phyloP scores from a whole-genome alignment of 2,888 invertebrate species.

The Chloroclystis v-ata region DNA sequence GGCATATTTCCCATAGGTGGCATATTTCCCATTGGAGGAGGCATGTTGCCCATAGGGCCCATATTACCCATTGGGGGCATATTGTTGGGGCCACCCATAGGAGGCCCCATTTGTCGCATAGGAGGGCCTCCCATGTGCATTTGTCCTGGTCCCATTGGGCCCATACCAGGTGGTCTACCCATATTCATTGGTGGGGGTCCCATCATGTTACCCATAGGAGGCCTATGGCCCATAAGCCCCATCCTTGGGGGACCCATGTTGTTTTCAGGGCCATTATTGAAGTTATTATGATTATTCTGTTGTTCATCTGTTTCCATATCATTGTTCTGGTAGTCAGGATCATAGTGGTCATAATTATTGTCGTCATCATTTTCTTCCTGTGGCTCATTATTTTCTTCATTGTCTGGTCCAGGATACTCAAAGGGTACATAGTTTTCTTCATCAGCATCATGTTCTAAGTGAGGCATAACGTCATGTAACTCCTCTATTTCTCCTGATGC shows the following conservation, averaged over 20 bases:
- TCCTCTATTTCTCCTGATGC: constrained; percentile 90
- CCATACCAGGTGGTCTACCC: constrained; percentile 30
- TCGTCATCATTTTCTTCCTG: constrained; percentile 43
- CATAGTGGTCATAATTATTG: constrained; percentile 47
- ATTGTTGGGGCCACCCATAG: constrained; percentile 19
- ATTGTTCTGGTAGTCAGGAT: constrained; percentile 60
- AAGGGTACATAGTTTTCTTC: constrained; percentile 67
- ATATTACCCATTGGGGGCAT: constrained; percentile 21
- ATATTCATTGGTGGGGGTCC: constrained; percentile 29
- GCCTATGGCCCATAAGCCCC: constrained; percentile 24
- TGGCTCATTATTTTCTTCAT: constrained; percentile 42
- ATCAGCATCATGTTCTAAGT: constrained; percentile 80
- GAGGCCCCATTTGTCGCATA: constrained; percentile 25
- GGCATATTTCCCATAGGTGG: constrained; percentile 15
- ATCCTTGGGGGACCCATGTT: constrained; percentile 34
- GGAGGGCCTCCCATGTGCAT: constrained; percentile 20
- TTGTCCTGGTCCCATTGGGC: constrained; percentile 24
- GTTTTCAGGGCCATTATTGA: constrained; percentile 56
- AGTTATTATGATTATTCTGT: constrained; percentile 58
- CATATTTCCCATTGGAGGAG: constrained; percentile 40
- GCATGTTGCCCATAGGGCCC: constrained; percentile 25
- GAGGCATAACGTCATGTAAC: constrained; percentile 86
- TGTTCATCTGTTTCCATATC: constrained; percentile 63
- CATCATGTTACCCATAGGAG: constrained; percentile 33
- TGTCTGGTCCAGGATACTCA: constrained; percentile 61